Evolutionary conservation across 1,140 invertebrate species (phyloP), one percentile per base, ranked within the genome.

Genomic region (Oryctes rhinoceros): DNA sequence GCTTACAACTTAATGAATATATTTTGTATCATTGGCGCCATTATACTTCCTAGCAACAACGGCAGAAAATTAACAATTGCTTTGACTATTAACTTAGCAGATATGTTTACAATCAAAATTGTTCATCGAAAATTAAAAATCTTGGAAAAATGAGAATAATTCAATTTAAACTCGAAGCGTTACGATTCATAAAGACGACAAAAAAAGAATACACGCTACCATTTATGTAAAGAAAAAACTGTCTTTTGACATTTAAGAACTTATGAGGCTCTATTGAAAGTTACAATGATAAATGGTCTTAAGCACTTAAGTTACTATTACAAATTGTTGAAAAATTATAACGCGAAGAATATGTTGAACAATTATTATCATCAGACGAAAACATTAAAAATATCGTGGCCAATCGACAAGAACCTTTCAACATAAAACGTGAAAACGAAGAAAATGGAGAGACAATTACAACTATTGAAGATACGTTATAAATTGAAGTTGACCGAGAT

Each of bases 1-100:
- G 24, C 24, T 30, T 30, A n/a, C n/a, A 71, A 18, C 24, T 71
- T 71, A 35, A 71, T 71, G 65, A 20, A 71, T 30, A 30, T 30
- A 71, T 18, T 71, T 71, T 71, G 18, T 71, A 37, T 71, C 35
- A 71, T 71, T 71, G 65, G 18, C 18, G 65, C 65, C 24, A 30
- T 20, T 20, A 71, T 18, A 30, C 65, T 71, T 11, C 65, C n/a
- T 18, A 71, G 65, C 65, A 20, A 71, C 24, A 71, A 71, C 35
- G 65, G 65, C 20, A 53, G 20, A 30, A 2, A 71, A 10, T 71
- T 20, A 18, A 20, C 15, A 71, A 71, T 18, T 71, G 15, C 65
- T 71, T 3, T 71, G 24, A 71, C 24, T 11, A 71, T 20, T 37
- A 71, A 71, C 35, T 71, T 71, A 71, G 35, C 65, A 71, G 35